Base-by-base conservation (phyloP, 2,888 invertebrate genomes). In the Hypena proboscidalis region DNA sequence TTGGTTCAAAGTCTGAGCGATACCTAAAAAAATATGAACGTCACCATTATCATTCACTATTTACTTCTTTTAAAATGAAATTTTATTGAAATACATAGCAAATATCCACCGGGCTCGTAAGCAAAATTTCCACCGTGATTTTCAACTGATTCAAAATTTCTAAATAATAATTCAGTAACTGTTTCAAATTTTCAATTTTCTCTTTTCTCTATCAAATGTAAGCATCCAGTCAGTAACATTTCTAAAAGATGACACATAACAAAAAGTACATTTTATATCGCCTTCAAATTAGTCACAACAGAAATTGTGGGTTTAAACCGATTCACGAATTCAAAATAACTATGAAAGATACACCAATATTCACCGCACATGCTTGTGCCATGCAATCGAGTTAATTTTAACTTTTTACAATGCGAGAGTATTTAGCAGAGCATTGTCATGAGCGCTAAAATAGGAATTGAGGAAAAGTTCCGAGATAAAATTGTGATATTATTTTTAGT, bases 1-100 rank as follows among this genome's bases (percentile, higher is more conserved):
- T 58, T 0, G 73, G 53, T 0, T 60, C 54, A 9, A 66, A 51
- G 4, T 70, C 59, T 0, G 83, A 79, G 2, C 74, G 70, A 44
- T 87, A 83, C 47, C 89, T 89, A 67, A 0, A 67, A 64, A 15
- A 30, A 0, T n/a, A 11, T 3, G n/a, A n/a, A n/a, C n/a, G n/a
- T n/a, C n/a, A n/a, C n/a, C n/a, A n/a, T n/a, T n/a, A n/a, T n/a
- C n/a, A n/a, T n/a, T n/a, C n/a, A n/a, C n/a, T n/a, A n/a, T n/a
- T n/a, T n/a, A n/a, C n/a, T n/a, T n/a, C n/a, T n/a, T n/a, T n/a
- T n/a, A n/a, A n/a, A n/a, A n/a, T n/a, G n/a, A n/a, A n/a, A n/a
- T n/a, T n/a, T n/a, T n/a, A n/a, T n/a, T n/a, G n/a, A n/a, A n/a
- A n/a, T n/a, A n/a, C n/a, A n/a, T n/a, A n/a, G n/a, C n/a, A n/a